Percentiles rank a stretch among this genome's conserved stretches.
Evolutionary conservation across 2,888 invertebrate genomes (phyloP).

Genomic region (Netelia inedita): DNA sequence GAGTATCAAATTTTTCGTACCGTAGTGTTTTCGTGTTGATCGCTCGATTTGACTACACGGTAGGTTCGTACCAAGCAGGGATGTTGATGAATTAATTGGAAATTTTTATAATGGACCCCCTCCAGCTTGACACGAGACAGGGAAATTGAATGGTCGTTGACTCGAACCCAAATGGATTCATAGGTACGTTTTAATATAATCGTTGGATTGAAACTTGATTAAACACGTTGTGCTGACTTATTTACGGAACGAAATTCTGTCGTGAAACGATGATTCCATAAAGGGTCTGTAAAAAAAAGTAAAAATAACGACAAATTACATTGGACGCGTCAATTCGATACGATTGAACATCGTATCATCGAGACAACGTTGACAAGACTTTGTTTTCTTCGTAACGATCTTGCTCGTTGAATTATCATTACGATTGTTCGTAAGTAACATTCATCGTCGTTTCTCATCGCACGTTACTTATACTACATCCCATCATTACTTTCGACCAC

Average conservation of each 20-base stretch:
- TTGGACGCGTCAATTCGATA: constrained; percentile 37
- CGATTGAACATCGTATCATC: constrained; percentile 7
- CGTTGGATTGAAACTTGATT: constrained; percentile 17
- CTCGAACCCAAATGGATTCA: constrained; percentile 31
- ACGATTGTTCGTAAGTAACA: constrained; percentile 52
- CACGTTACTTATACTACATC: constrained; percentile 19
- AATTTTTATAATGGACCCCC: constrained; percentile 44
- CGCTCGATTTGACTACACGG: constrained; percentile 9
- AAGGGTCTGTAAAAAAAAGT: constrained; percentile 27
- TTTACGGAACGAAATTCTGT: constrained; percentile 10
- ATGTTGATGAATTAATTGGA: constrained; percentile 40
- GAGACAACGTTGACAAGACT: constrained; percentile 43
- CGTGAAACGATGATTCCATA: constrained; percentile 32
- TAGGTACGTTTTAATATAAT: constrained; percentile 58
- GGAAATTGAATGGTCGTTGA: constrained; percentile 12
- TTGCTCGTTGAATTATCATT: constrained; percentile 2
- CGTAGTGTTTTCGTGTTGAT: constrained; percentile 7
- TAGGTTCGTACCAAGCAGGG: background rate
- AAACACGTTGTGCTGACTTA: constrained; percentile 1
- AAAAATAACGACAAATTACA: constrained; percentile 20
- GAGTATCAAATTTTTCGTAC: constrained; percentile 27
- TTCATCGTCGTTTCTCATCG: constrained; percentile 26
- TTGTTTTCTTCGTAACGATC: constrained; percentile 28
- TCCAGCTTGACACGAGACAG: constrained; percentile 5
- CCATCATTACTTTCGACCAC: constrained; percentile 41